These are phyloP conservation scores for Drosophila melanica DNA, from an alignment of 1,140 invertebrate species.

Conservation along the genomic window DNA sequence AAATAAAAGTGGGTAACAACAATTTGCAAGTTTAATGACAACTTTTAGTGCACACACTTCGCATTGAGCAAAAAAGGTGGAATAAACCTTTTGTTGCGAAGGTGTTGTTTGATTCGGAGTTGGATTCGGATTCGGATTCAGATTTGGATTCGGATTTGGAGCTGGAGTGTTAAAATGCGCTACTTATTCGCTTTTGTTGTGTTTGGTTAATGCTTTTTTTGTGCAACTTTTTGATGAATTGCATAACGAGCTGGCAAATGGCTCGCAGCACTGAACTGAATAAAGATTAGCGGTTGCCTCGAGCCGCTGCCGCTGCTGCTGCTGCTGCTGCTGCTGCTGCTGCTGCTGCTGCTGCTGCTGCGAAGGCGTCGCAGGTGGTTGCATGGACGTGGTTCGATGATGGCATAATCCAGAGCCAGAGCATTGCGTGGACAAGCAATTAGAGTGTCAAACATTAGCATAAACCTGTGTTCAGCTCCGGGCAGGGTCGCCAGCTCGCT, in stretches of 20 bases:
- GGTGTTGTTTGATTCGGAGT: conserved; percentile 8
- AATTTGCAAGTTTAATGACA: no score
- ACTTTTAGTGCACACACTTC: no score
- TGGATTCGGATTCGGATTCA: background rate
- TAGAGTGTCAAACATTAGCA: conserved; percentile 64
- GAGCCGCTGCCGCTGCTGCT: no score
- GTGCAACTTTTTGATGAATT: conserved; percentile 56
- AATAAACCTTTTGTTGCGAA: background rate
- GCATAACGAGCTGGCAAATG: conserved; percentile 52
- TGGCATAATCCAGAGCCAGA: conserved; percentile 55
- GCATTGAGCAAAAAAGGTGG: no score
- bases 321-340: background rate
- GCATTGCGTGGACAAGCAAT: conserved; percentile 73
- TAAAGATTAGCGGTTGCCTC: background rate
- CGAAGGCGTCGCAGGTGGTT: background rate
- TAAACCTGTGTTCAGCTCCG: conserved; percentile 19
- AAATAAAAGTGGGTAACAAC: no score
- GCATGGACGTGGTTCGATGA: conserved; percentile 27
- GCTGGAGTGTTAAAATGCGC: conserved; percentile 17
- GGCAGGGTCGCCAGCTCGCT: conserved; percentile 27
- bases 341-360: background rate
- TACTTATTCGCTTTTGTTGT: conserved; percentile 28
- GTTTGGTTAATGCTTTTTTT: conserved; percentile 40
- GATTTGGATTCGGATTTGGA: conserved; percentile 4
- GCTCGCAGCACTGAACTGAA: conserved; percentile 21